These are phyloP conservation scores for Amphiprion percula DNA, from an alignment of 2,113 vertebrate species.

Conservation along the genomic window DNA sequence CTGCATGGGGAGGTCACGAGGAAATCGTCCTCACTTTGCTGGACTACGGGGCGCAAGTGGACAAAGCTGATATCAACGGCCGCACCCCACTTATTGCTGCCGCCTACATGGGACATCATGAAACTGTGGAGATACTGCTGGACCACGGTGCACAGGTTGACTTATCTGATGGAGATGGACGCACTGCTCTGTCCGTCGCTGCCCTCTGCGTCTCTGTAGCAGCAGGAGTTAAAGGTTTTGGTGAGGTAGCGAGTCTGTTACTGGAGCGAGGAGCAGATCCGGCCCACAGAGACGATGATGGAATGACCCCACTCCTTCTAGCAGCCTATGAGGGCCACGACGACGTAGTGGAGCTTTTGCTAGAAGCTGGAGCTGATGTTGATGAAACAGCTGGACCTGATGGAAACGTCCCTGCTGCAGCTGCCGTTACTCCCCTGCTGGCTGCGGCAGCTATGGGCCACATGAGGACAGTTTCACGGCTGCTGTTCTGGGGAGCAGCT, in stretches of 20 bases:
- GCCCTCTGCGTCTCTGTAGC: slow-evolving; percentile 84
- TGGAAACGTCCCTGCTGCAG: slow-evolving; percentile 61
- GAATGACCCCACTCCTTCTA: slow-evolving; percentile 86
- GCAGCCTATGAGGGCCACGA: slow-evolving; percentile 86
- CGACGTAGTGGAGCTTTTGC: slow-evolving; percentile 85
- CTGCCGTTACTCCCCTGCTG: slow-evolving; percentile 82
- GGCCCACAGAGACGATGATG: slow-evolving; percentile 83
- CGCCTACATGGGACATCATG: slow-evolving; percentile 87
- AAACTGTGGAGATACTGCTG: slow-evolving; percentile 82
- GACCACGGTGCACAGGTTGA: slow-evolving; percentile 78
- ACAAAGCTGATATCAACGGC: slow-evolving; percentile 83
- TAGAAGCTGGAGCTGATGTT: slow-evolving; percentile 86
- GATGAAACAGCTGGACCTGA: slow-evolving; percentile 81
- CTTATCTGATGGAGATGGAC: slow-evolving; percentile 82
- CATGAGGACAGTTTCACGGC: slow-evolving; percentile 76
- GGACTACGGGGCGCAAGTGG: slow-evolving; percentile 77
- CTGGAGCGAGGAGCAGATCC: slow-evolving; percentile 84
- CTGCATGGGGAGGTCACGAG: slow-evolving; percentile 87
- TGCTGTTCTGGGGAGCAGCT: slow-evolving; percentile 87
- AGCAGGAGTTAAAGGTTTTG: slow-evolving; percentile 74
- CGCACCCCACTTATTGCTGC: slow-evolving; percentile 86
- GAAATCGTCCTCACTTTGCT: slow-evolving; percentile 82
- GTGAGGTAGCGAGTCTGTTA: slow-evolving; percentile 81
- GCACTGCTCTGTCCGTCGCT: slow-evolving; percentile 85
- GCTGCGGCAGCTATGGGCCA: slow-evolving; percentile 87